Evolutionary conservation across 2,113 vertebrate genomes (phyloP), one percentile per base, ranked within the genome.

Genomic region (Xenus cinereus): DNA sequence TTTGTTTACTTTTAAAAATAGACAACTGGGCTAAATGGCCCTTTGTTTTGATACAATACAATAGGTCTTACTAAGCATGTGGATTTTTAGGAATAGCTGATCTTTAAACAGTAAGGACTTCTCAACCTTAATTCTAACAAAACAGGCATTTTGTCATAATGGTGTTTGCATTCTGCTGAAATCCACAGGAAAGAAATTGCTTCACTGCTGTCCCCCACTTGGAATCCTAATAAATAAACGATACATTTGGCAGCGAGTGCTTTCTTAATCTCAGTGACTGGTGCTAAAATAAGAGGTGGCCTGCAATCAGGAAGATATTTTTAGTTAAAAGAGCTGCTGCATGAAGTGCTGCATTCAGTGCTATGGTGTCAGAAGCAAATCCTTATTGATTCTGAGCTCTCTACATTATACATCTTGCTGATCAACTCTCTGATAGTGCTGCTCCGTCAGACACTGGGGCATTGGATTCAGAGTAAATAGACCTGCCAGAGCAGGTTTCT

Each of bases 371-470:
- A 93, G 78, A 82, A 72, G 62, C 39, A 82, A 91, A 89, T 79
- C 48, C 53, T 93, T 84, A 94, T 84, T 94, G 83, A 87, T 96
- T 94, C 91, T 93, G 91, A 91, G 69, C 77, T 60, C 30, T 71
- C 66, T 86, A 27, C 48, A 60, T 82, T 95, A 67, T 53, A 28
- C 43, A 7, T 76, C 53, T 78, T 75, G 35, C 66, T 87, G 89
- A 93, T 89, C 60, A 91, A 57, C 81, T 82, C 56, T 56, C 35
- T 89, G 45, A 71, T 60, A 53, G 51, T 48, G 27, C 35, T 60
- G 21, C 33, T 91, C 77, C 87, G 66, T 82, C 87, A 84, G 77
- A 87, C 57, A 48, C 53, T 26, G 45, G 35, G 84, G 57, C 19
- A 32, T 28, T 59, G 27, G n/a, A 82, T 73, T 89, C 62, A 51